Conservation (phyloP, 1,140 invertebrate genomes). For the Thrips palmi region DNA sequence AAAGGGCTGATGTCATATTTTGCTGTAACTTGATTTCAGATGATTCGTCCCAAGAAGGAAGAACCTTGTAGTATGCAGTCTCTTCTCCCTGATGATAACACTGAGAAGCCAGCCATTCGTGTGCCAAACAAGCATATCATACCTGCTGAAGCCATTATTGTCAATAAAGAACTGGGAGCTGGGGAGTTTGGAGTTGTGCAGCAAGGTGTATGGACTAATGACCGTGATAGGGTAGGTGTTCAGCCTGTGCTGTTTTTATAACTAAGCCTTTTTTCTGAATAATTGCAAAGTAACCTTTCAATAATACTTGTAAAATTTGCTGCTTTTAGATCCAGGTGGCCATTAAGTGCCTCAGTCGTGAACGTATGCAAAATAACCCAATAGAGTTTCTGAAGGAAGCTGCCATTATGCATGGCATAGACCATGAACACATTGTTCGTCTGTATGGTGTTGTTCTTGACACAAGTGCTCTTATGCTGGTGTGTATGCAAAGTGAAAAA, state of each 20-base stretch:
- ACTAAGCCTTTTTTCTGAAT: not conserved
- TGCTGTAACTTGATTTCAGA: slow-evolving; percentile 17
- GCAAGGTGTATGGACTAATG: slow-evolving; percentile 95
- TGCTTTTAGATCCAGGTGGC: slow-evolving; percentile 77
- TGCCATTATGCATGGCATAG: slow-evolving; percentile 92
- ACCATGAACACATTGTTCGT: slow-evolving; percentile 89
- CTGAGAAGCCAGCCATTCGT: slow-evolving; percentile 23
- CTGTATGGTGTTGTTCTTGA: slow-evolving; percentile 95
- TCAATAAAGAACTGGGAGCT: slow-evolving; percentile 85
- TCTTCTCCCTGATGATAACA: slow-evolving; percentile 23
- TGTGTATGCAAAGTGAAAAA: slow-evolving; percentile 23
- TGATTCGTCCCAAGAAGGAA: slow-evolving; percentile 23
- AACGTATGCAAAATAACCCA: slow-evolving; percentile 87
- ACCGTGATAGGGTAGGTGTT: slow-evolving; percentile 60
- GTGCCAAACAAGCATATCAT: slow-evolving; percentile 90
- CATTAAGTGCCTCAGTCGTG: slow-evolving; percentile 86
- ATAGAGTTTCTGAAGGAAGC: slow-evolving; percentile 96
- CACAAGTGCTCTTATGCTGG: slow-evolving; percentile 86
- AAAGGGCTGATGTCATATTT: not conserved
- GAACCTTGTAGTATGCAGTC: slow-evolving; percentile 20
- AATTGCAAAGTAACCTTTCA: not conserved
- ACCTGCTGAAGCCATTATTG: slow-evolving; percentile 75
- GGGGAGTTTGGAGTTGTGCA: slow-evolving; percentile 97
- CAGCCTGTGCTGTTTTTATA: not conserved
- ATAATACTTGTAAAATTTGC: not conserved